A percentile compares a stretch with the other conserved stretches of the same genome.
Conservation (phyloP, 1,140 invertebrate genomes). For the Drosophila santomea region DNA sequence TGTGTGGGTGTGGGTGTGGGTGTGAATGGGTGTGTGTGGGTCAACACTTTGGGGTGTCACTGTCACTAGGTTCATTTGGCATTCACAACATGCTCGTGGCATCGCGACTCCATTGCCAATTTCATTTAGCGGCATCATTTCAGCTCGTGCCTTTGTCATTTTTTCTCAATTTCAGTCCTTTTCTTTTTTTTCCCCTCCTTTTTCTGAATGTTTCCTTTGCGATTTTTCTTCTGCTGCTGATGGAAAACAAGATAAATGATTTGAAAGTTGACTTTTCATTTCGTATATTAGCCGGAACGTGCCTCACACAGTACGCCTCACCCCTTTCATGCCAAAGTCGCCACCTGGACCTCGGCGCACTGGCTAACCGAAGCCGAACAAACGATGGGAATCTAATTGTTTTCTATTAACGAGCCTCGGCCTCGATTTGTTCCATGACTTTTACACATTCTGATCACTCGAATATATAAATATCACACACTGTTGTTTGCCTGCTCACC, state of each 20-base stretch:
- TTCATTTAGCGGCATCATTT: conserved; percentile 81
- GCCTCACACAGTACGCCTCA: conserved; percentile 45
- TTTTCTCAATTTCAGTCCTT: conserved; percentile 36
- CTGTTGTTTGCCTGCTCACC: conserved; percentile 7
- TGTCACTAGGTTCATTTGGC: conserved; percentile 75
- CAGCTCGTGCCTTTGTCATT: conserved; percentile 76
- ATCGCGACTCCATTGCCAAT: conserved; percentile 65
- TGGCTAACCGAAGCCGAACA: conserved; percentile 10
- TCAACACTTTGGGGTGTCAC: conserved; percentile 49
- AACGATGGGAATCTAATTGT: conserved; percentile 56
- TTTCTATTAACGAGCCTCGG: conserved; percentile 76
- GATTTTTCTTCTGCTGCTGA: not conserved
- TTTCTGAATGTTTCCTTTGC: not conserved
- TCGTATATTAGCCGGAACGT: conserved; percentile 77
- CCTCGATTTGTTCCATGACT: conserved; percentile 74
- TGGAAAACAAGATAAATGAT: conserved; percentile 82
- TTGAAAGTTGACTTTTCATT: conserved; percentile 81
- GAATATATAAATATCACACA: conserved; percentile 53
- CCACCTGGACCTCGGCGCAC: conserved; percentile 8
- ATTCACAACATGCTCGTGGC: conserved; percentile 64
- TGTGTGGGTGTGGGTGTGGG: conserved; percentile 15
- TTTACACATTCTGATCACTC: conserved; percentile 60
- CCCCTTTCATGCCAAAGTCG: conserved; percentile 6
- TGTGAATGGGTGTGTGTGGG: conserved; percentile 23
- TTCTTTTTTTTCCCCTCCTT: too few species aligned